Evolutionary conservation across 2,113 vertebrate genomes (phyloP).

Genomic region (Chloropsis hardwickii): DNA sequence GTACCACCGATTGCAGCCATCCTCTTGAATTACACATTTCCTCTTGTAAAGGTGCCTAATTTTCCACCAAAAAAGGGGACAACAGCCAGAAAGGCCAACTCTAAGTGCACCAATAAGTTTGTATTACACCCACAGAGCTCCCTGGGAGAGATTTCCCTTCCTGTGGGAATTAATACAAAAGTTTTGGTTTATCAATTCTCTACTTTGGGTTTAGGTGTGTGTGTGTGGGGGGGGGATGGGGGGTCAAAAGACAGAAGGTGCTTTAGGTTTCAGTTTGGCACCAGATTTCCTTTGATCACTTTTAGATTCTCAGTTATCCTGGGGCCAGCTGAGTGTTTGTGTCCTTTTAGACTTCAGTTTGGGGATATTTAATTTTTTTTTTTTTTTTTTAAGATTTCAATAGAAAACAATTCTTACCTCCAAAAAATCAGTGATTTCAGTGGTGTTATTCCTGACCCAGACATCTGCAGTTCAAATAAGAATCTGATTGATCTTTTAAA

Average conservation of each 20-base stretch:
- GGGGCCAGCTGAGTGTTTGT: not conserved
- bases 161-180: not conserved
- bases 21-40: fast-evolving
- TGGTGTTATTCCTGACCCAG: not conserved
- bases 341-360: not conserved
- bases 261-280: not conserved
- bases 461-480: not conserved
- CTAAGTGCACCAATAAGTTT: not conserved
- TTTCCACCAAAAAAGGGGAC: not conserved
- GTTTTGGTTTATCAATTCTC: fast-evolving
- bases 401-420: not conserved
- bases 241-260: too few species aligned
- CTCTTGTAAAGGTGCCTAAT: fast-evolving
- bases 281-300: not conserved
- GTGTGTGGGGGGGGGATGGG: too few species aligned
- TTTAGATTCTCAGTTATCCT: not conserved
- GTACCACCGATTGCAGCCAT: not conserved
- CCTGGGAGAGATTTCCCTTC: not conserved
- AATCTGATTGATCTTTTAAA: not conserved
- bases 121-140: not conserved
- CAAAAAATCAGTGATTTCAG: not conserved
- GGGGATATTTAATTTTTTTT: too few species aligned
- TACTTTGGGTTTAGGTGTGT: not conserved
- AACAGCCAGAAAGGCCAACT: not conserved
- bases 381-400: not conserved